These are phyloP conservation scores for Parelbella ahira DNA, from an alignment of 2,888 invertebrate genomes.

Conservation along the genomic window DNA sequence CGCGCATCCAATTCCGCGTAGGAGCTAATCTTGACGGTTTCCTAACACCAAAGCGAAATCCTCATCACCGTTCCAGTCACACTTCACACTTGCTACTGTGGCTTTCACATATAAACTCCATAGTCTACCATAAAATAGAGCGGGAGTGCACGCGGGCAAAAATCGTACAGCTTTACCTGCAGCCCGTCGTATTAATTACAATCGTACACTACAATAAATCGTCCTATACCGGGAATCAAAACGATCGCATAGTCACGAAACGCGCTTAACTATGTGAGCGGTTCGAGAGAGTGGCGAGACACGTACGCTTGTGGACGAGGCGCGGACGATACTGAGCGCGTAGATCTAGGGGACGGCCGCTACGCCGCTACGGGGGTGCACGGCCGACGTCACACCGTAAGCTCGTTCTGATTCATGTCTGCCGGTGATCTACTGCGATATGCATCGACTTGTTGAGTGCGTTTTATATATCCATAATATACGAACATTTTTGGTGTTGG, in stretches of 20 bases:
- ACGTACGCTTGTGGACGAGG: constrained; percentile 50
- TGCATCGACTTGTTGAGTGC: too few relatives aligned
- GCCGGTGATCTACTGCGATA: too few relatives aligned
- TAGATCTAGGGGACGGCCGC: constrained; percentile 43
- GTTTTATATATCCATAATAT: too few relatives aligned
- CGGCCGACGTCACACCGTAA: constrained; percentile 46
- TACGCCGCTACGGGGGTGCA: constrained; percentile 65
- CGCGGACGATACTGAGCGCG: constrained; percentile 52
- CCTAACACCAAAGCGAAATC: constrained; percentile 38
- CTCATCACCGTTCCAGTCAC: constrained; percentile 53
- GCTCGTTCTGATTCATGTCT: constrained; percentile 51
- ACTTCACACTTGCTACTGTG: constrained; percentile 47
- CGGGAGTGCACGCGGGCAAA: constrained; percentile 24
- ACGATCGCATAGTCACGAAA: constrained; percentile 48
- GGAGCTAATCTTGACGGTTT: constrained; percentile 70
- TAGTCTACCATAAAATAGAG: constrained; percentile 24
- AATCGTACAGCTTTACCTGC: constrained; percentile 28
- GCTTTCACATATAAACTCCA: constrained; percentile 46
- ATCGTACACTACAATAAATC: constrained; percentile 41
- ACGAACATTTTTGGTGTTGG: too few relatives aligned
- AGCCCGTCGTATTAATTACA: constrained; percentile 45
- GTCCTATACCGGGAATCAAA: constrained; percentile 58
- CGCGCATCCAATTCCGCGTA: constrained; percentile 65
- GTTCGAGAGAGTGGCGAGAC: constrained; percentile 23
- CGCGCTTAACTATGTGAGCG: constrained; percentile 28